Evolutionary conservation across 2,888 invertebrate species (phyloP), one percentile per base, ranked within the genome.

Genomic region (Xylota sylvarum): DNA sequence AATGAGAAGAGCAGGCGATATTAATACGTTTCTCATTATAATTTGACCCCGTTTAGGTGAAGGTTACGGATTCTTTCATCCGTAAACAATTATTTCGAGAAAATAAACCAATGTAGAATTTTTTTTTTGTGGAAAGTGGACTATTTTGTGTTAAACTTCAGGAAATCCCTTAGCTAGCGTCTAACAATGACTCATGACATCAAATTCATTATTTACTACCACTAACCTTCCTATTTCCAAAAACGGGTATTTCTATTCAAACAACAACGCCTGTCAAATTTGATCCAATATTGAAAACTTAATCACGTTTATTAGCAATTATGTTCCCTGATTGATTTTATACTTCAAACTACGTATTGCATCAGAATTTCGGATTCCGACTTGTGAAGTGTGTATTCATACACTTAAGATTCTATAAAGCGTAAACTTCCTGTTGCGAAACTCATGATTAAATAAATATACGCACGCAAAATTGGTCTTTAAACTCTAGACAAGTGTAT

Each of bases 341-440:
- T 23, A n/a, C 60, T 14, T 19, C 27, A 17, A 12, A 43, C 72
- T 48, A 19, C 48, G 48, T 37, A 64, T 64, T 74, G 74, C 74
- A 74, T 55, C 30, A 74, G 32, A 43, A 12, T 12, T 32, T 37
- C 14, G 5, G 10, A 12, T 19, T 19, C 23, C 23, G 27, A 30
- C 7, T 7, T 17, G 2, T 30, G 14, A 37, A 14, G 43, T 46
- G 14, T 64, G 9, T 64, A 10, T 9, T 56, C 32, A 35, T 17
- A 19, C 17, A 35, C 56, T 65, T 65, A 10, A 40, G 30, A 55
- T 55, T 55, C 55, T 69, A 14, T 12, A 40, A 55, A 55, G 40
- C 52, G 17, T 30, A 43, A 69, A 17, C 50, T 62, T 52, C 62
- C 62, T 62, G 30, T 17, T 73, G 62, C 52, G 23, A 62, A 73